Conservation (phyloP, 2,888 invertebrate genomes). For the Brachypalpus laphriformis region DNA sequence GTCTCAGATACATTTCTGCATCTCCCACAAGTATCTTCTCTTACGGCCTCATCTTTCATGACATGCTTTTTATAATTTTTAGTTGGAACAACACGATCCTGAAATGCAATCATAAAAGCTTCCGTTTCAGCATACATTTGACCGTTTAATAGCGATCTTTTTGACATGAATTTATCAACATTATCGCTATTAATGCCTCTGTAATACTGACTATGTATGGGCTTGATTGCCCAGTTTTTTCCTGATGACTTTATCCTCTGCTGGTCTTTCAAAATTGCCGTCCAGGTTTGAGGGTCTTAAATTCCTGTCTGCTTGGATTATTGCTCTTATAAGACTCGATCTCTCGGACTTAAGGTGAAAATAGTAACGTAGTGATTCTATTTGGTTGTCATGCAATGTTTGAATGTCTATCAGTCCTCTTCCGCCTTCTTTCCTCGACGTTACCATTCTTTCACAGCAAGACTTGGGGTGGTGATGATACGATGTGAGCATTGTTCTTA, state of each 20-base stretch:
- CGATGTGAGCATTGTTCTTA: no score
- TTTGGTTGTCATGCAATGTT: no score
- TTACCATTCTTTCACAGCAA: no score
- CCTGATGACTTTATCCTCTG: conserved; percentile 14
- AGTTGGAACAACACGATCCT: conserved; percentile 19
- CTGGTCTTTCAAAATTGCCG: conserved; percentile 18
- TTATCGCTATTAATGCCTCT: conserved; percentile 24
- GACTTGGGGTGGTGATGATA: no score
- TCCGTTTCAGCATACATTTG: conserved; percentile 32
- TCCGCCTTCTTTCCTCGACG: no score
- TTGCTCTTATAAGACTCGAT: conserved; percentile 18
- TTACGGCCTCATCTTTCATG: conserved; percentile 6
- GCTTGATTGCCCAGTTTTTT: conserved; percentile 20
- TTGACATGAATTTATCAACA: conserved; percentile 42
- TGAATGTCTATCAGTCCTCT: no score
- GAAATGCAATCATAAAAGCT: conserved; percentile 41
- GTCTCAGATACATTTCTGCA: no score
- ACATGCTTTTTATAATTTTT: conserved; percentile 35
- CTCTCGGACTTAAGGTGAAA: background rate
- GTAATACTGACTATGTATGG: conserved; percentile 39
- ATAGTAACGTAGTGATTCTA: conserved; percentile 24
- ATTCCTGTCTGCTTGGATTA: conserved; percentile 15
- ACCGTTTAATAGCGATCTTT: conserved; percentile 40
- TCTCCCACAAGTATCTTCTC: conserved; percentile 16
- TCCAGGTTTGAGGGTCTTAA: conserved; percentile 21